These are phyloP conservation scores for Oxycera nigricornis DNA, from an alignment of 2,888 invertebrate species.

Conservation along the genomic window DNA sequence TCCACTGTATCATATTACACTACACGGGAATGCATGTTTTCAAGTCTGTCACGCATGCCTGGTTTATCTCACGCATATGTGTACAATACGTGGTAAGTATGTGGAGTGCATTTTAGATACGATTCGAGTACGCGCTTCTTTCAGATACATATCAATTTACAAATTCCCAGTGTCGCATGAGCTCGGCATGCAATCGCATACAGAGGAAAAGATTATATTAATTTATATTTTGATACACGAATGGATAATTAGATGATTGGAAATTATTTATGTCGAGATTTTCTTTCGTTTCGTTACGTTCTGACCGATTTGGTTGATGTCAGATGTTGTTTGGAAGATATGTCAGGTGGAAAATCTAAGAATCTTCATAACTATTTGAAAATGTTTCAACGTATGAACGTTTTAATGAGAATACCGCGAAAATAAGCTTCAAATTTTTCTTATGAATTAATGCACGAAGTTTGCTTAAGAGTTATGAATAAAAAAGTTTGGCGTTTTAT, in stretches of 20 bases:
- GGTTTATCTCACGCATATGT: slow-evolving; percentile 42
- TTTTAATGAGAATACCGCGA: too few relatives aligned
- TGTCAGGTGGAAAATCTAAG: too few relatives aligned
- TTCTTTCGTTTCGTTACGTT: too few relatives aligned
- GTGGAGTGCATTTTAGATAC: slow-evolving; percentile 1
- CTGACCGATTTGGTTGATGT: too few relatives aligned
- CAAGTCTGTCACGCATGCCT: slow-evolving; percentile 41
- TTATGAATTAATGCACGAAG: too few relatives aligned
- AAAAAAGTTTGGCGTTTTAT: too few relatives aligned
- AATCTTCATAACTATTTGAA: too few relatives aligned
- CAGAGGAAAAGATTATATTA: slow-evolving; percentile 18
- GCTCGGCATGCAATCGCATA: background rate
- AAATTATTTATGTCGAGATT: slow-evolving; percentile 19
- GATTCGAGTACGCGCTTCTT: slow-evolving; percentile 26
- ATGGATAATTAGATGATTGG: slow-evolving; percentile 32
- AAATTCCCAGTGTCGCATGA: slow-evolving; percentile 38
- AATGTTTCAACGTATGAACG: too few relatives aligned
- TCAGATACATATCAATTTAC: slow-evolving; percentile 41
- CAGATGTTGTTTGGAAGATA: too few relatives aligned
- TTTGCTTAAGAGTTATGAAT: too few relatives aligned
- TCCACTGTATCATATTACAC: slow-evolving; percentile 41
- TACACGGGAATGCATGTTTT: slow-evolving; percentile 41
- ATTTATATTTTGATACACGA: slow-evolving; percentile 35
- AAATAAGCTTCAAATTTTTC: too few relatives aligned
- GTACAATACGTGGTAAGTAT: slow-evolving; percentile 8